These are phyloP conservation scores for Habropoda laboriosa DNA, from an alignment of 1,140 invertebrate genomes.

Conservation along the genomic window DNA sequence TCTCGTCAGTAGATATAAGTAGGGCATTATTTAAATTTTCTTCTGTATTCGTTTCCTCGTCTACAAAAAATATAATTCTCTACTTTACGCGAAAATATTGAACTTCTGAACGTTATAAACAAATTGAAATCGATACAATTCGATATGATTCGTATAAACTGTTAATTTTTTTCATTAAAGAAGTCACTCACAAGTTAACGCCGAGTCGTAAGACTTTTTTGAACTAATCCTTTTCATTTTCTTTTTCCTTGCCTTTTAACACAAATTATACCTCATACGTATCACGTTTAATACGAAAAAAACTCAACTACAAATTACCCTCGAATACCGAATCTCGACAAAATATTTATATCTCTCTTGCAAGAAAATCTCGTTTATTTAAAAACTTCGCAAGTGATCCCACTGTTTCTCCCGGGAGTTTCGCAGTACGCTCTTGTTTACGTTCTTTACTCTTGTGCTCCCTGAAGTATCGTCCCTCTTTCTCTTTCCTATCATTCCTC, in stretches of 20 bases:
- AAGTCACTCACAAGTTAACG: not conserved
- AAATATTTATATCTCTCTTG: not conserved
- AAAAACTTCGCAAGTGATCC: not conserved
- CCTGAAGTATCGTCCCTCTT: not conserved
- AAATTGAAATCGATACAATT: too few species aligned
- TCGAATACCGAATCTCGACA: not conserved
- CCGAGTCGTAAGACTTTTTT: not conserved
- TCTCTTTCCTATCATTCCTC: not conserved
- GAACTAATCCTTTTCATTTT: not conserved
- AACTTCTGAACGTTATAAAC: too few species aligned
- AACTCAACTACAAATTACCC: not conserved
- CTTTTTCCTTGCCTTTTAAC: not conserved
- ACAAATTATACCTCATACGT: not conserved
- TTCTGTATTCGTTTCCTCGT: not conserved
- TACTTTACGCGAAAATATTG: too few species aligned
- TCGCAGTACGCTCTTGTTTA: not conserved
- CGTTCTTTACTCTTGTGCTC: not conserved
- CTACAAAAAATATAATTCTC: not conserved
- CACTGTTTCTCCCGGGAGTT: not conserved
- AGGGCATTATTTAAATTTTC: not conserved
- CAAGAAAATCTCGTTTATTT: not conserved
- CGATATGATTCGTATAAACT: too few species aligned
- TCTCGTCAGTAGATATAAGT: not conserved
- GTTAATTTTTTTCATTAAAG: not conserved
- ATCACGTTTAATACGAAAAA: not conserved